These are phyloP conservation scores for Laticauda colubrina DNA, from an alignment of 2,113 vertebrate genomes.

Conservation along the genomic window DNA sequence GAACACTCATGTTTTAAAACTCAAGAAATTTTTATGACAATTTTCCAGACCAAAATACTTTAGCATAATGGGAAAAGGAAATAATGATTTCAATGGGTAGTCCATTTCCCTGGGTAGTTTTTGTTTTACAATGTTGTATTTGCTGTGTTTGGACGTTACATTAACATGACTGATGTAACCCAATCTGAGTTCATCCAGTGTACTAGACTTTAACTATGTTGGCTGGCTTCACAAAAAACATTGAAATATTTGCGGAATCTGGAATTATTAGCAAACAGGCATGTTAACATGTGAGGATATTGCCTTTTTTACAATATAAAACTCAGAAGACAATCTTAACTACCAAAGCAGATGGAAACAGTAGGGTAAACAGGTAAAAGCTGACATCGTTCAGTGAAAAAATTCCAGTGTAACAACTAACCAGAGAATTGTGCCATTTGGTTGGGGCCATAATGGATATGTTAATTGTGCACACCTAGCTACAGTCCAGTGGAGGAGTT, in stretches of 20 bases:
- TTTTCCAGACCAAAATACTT: background rate
- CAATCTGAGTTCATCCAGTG: background rate
- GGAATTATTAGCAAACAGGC: background rate
- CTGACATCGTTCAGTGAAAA: background rate
- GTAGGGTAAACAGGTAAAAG: background rate
- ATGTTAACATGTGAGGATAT: background rate
- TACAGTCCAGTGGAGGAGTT: background rate
- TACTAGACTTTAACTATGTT: background rate
- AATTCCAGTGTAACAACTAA: background rate
- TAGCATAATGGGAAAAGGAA: background rate
- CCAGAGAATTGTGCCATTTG: background rate
- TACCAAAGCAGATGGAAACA: background rate
- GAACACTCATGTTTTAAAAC: background rate
- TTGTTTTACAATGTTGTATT: background rate
- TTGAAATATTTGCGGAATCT: background rate
- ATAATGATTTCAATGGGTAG: background rate
- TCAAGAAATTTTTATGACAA: background rate
- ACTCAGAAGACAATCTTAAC: background rate
- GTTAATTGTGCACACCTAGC: background rate
- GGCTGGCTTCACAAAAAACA: background rate
- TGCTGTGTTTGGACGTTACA: background rate
- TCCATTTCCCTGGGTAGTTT: background rate
- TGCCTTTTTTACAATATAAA: background rate
- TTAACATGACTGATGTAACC: background rate
- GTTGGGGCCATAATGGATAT: background rate